Evolutionary conservation across 2,888 invertebrate genomes (phyloP).

Genomic region (Heteromyza rotundicornis): DNA sequence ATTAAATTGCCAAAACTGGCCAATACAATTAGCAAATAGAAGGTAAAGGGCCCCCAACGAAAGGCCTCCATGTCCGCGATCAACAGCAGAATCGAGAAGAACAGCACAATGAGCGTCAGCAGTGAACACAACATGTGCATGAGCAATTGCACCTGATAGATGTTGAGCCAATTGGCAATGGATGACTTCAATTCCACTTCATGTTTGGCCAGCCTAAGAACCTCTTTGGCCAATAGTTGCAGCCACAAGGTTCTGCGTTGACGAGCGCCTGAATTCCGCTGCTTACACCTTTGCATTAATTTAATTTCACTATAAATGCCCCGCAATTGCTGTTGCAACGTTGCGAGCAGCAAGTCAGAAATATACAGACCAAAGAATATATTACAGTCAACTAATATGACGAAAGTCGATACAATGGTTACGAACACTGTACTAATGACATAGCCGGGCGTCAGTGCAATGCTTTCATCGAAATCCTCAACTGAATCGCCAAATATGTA

Average conservation of each 20-base stretch:
- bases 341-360: constrained; percentile 10
- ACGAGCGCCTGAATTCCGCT: no score
- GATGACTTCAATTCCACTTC: constrained; percentile 27
- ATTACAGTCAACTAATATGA: constrained; percentile 18
- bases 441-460: no score
- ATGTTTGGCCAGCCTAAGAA: constrained; percentile 29
- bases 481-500: no score
- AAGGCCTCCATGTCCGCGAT: constrained; percentile 6
- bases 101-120: constrained; percentile 26
- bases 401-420: no score
- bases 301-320: constrained; percentile 17
- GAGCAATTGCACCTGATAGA: constrained; percentile 34
- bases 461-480: no score
- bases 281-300: constrained; percentile 26
- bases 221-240: constrained; percentile 26
- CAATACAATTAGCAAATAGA: constrained; percentile 6
- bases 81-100: constrained; percentile 35
- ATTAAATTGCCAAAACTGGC: constrained; percentile 29
- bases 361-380: constrained; percentile 15
- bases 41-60: not conserved
- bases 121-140: constrained; percentile 34
- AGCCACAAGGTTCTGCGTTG: constrained; percentile 30
- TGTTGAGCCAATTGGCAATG: constrained; percentile 17
- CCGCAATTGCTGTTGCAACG: constrained; percentile 9
- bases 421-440: no score